Evolutionary conservation across 2,797 vertebrate genomes (phyloP).

Genomic region (Fundulus diaphanus): DNA sequence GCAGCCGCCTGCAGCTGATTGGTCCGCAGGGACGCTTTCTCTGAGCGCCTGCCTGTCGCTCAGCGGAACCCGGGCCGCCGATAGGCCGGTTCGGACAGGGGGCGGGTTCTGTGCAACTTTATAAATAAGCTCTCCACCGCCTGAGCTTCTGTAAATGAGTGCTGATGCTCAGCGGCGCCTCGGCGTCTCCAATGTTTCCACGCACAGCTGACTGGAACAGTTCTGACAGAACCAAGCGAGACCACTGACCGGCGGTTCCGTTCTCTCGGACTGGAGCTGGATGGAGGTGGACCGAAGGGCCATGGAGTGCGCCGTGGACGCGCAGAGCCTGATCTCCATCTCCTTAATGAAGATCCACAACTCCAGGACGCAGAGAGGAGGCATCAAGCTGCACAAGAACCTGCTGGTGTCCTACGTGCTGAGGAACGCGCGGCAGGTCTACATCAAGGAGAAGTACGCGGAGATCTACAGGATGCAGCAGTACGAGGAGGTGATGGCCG

Average conservation of each 20-base stretch:
- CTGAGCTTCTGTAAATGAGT: constrained; percentile 79
- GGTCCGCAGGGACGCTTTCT: constrained; percentile 54
- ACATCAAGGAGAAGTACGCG: constrained; percentile 96
- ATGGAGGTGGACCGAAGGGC: constrained; percentile 34
- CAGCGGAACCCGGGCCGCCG: constrained; percentile 10
- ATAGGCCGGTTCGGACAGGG: constrained; percentile 65
- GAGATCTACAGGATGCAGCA: constrained; percentile 95
- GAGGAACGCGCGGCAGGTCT: constrained; percentile 95
- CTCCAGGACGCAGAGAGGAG: constrained; percentile 94
- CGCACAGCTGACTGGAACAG: constrained; percentile 71
- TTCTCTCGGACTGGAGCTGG: constrained; percentile 24
- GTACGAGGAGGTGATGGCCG: constrained; percentile 87
- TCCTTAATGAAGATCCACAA: constrained; percentile 97
- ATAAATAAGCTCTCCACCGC: constrained; percentile 77
- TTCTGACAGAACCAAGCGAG: constrained; percentile 65
- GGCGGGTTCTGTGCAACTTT: constrained; percentile 59
- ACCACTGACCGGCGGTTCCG: constrained; percentile 48
- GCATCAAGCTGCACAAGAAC: constrained; percentile 98
- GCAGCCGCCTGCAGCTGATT: constrained; percentile 88
- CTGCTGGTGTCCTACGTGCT: constrained; percentile 97
- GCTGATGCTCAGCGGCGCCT: constrained; percentile 64
- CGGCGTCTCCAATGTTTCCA: constrained; percentile 75
- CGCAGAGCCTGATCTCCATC: constrained; percentile 94
- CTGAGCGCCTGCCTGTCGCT: constrained; percentile 62
- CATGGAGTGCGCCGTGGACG: constrained; percentile 93